Percentiles rank a stretch among this genome's conserved stretches.
Conservation (phyloP, 2,888 invertebrate species). For the Dasysyrphus tricinctus region DNA sequence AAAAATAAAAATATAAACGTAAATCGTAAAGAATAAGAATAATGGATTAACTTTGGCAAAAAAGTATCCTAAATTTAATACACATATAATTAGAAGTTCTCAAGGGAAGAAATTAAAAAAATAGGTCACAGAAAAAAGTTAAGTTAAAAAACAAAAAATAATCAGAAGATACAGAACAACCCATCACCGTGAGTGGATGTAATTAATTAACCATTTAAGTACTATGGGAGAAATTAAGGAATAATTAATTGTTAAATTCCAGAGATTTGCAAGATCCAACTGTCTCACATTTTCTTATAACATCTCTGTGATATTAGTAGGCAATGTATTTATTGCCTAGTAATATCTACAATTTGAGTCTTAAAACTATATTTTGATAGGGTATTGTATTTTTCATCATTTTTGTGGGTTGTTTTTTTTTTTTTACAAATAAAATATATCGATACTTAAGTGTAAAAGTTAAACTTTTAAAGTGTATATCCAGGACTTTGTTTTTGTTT, state of each 20-base stretch:
- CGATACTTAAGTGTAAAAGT: constrained; percentile 57
- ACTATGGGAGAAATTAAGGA: constrained; percentile 60
- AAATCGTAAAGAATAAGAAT: constrained; percentile 56
- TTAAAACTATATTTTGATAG: constrained; percentile 45
- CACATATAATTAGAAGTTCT: constrained; percentile 17
- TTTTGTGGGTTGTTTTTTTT: constrained; percentile 9
- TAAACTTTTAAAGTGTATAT: constrained; percentile 65
- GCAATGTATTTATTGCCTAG: constrained; percentile 77
- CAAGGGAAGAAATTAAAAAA: background rate
- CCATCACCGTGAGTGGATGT: constrained; percentile 60
- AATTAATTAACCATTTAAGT: constrained; percentile 39
- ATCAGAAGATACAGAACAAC: constrained; percentile 36
- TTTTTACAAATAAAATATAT: constrained; percentile 49
- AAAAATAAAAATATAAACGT: constrained; percentile 51
- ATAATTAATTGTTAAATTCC: constrained; percentile 48
- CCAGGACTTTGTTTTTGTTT: constrained; percentile 58
- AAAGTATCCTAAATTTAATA: constrained; percentile 69
- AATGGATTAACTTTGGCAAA: constrained; percentile 74
- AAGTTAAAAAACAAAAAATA: background rate
- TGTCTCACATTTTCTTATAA: background rate
- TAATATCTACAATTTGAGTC: constrained; percentile 74
- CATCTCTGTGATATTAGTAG: constrained; percentile 77
- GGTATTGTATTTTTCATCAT: constrained; percentile 30
- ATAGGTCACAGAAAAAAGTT: constrained; percentile 8
- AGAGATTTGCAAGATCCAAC: constrained; percentile 41